A percentile compares a stretch with the other conserved stretches of the same genome.
Evolutionary conservation across 2,113 vertebrate species (phyloP).

Genomic region (Triplophysa siluroides): DNA sequence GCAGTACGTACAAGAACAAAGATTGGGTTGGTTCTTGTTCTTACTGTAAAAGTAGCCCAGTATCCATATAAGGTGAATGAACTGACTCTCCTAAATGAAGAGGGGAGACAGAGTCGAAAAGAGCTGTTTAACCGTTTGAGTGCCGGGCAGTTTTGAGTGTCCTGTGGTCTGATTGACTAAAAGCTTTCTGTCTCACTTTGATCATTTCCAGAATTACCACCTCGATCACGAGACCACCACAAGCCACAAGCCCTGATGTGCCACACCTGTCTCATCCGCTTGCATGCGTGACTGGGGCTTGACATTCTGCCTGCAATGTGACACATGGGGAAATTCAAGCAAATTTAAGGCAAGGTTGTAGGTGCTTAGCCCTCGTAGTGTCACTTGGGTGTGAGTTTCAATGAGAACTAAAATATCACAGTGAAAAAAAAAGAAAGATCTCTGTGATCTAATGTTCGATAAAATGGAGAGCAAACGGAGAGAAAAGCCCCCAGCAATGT

Average conservation of each 20-base stretch:
- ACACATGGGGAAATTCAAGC: constrained; percentile 1
- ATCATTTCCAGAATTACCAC: constrained; percentile 49
- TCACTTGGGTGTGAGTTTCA: neutral
- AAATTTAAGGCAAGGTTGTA: neutral
- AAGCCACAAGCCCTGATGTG: neutral
- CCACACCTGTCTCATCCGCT: constrained; percentile 23
- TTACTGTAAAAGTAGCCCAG: constrained; percentile 6
- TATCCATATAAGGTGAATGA: constrained; percentile 39
- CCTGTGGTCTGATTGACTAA: constrained; percentile 73
- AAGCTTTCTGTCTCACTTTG: constrained; percentile 64
- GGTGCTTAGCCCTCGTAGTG: neutral
- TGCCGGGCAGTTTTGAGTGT: constrained; percentile 70
- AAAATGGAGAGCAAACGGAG: too few species aligned
- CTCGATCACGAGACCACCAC: constrained; percentile 45
- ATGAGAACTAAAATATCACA: neutral
- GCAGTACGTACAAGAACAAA: neutral
- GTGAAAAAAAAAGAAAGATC: neutral
- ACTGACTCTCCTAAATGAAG: neutral
- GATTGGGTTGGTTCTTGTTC: neutral
- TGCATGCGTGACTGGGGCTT: neutral
- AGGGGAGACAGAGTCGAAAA: constrained; percentile 56
- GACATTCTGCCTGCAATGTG: constrained; percentile 4
- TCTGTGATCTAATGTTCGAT: neutral
- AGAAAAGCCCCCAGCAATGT: too few species aligned
- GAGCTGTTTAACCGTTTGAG: constrained; percentile 78